These are phyloP conservation scores for Phenganax marumi DNA, from an alignment of 92 coral and sea anemone genomes.

Conservation along the genomic window DNA sequence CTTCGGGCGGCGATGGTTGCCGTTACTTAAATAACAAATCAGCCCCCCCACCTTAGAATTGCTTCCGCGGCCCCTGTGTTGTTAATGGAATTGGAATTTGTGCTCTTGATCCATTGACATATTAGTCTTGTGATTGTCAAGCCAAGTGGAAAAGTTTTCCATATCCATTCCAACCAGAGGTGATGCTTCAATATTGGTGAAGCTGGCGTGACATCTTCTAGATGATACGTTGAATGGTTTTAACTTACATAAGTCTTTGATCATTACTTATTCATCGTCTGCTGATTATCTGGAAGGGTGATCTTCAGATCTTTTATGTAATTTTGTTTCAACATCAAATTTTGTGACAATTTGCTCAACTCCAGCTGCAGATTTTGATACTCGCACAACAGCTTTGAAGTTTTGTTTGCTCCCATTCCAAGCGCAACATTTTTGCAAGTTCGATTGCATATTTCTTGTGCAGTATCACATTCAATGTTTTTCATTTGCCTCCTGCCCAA, in stretches of 20 bases:
- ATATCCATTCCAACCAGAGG: conserved; percentile 35
- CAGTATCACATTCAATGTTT: conserved; percentile 57
- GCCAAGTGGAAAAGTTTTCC: conserved; percentile 43
- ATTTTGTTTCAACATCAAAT: conserved; percentile 34
- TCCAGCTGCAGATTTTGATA: no score
- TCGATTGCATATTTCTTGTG: conserved; percentile 60
- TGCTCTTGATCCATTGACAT: conserved; percentile 41
- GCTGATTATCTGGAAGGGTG: conserved; percentile 47
- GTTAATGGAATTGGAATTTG: no score
- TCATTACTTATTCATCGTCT: conserved; percentile 49
- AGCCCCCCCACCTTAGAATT: no score
- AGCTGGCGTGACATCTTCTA: conserved; percentile 43
- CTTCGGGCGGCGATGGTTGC: not conserved
- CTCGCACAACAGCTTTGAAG: no score
- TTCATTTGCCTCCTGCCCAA: conserved; percentile 59
- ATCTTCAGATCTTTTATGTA: conserved; percentile 37
- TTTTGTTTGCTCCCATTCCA: no score
- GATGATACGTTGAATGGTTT: conserved; percentile 43
- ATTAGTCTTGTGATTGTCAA: conserved; percentile 41
- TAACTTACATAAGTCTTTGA: conserved; percentile 54
- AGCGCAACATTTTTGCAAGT: conserved; percentile 35
- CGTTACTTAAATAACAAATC: no score
- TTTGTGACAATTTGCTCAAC: conserved; percentile 46
- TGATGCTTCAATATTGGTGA: conserved; percentile 32
- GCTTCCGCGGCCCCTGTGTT: no score